Percentiles rank a stretch among this genome's conserved stretches.
Conservation (phyloP, 64 coral and sea anemone species). For the Anthopleura sola region DNA sequence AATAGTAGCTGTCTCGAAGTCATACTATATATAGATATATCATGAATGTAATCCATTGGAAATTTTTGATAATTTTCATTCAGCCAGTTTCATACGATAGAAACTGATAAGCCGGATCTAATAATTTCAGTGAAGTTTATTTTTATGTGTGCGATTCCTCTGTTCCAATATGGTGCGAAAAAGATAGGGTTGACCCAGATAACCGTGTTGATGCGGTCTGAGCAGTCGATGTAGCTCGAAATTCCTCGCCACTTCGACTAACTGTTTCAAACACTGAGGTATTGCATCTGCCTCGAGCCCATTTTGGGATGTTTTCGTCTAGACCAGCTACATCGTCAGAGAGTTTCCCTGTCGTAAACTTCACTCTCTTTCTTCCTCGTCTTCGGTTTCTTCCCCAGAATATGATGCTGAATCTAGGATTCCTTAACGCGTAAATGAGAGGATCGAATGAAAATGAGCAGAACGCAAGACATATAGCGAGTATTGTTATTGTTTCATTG, state of each 20-base stretch:
- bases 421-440: conserved; percentile 40
- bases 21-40: no score
- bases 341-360: background rate
- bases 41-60: no score
- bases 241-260: background rate
- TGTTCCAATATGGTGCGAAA: background rate
- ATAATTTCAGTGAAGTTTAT: background rate
- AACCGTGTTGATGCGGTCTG: conserved; percentile 12
- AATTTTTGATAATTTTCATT: background rate
- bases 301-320: background rate
- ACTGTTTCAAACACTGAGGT: background rate
- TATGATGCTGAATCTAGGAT: conserved; percentile 47
- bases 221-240: background rate
- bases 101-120: background rate
- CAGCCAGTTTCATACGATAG: background rate
- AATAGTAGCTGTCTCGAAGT: no score
- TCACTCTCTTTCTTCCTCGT: conserved; percentile 19
- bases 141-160: background rate
- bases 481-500: background rate
- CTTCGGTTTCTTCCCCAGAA: background rate
- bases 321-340: background rate
- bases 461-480: conserved; percentile 39
- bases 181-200: conserved; percentile 1
- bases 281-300: background rate
- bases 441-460: conserved; percentile 29